Conservation (phyloP, 2,113 vertebrate genomes). For the Lanius ludovicianus region DNA sequence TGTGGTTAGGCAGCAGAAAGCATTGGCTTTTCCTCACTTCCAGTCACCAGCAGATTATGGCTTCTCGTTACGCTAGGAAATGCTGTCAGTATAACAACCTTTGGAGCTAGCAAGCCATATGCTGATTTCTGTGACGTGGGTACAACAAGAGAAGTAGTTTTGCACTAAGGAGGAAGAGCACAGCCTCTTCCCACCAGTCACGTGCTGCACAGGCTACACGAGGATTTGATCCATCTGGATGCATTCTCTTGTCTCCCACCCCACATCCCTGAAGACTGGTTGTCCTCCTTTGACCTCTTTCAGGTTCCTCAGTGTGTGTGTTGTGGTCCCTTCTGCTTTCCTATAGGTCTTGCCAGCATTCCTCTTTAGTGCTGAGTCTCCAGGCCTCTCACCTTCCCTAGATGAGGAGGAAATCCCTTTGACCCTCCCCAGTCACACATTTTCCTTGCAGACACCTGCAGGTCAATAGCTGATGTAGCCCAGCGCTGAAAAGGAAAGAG, state of each 20-base stretch:
- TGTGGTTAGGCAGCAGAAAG: slow-evolving; percentile 5
- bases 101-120: slow-evolving; percentile 50
- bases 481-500: not conserved
- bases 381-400: not conserved
- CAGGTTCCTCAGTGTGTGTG: not conserved
- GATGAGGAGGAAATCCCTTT: not conserved
- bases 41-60: slow-evolving; percentile 32
- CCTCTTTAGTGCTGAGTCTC: not conserved
- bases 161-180: not conserved
- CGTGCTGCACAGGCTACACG: rapidly evolving
- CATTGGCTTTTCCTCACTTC: slow-evolving; percentile 5
- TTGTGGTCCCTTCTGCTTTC: not conserved
- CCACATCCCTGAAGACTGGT: not conserved
- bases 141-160: not conserved
- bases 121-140: slow-evolving; percentile 13
- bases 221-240: not conserved
- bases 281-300: slow-evolving; percentile 7
- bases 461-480: not conserved
- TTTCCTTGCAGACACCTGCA: not conserved
- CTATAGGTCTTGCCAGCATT: not conserved
- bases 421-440: not conserved
- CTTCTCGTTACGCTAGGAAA: not conserved
- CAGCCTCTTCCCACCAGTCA: not conserved
- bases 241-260: not conserved
- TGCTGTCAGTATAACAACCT: slow-evolving; percentile 35